A percentile compares a stretch with the other conserved stretches of the same genome.
Evolutionary conservation across 2,113 vertebrate species (phyloP).

Genomic region (Ibidorhyncha struthersii): DNA sequence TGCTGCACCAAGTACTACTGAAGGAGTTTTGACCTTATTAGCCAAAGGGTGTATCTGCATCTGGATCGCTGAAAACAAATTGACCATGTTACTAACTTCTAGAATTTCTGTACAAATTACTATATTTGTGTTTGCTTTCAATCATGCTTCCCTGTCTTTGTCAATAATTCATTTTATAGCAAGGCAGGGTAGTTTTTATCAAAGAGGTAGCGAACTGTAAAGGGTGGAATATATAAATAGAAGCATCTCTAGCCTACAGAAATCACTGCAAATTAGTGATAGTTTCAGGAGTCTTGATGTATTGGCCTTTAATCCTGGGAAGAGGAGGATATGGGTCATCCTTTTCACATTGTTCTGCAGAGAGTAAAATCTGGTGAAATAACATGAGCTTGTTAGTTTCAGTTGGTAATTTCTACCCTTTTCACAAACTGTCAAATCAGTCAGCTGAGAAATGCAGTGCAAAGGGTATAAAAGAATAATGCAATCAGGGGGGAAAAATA

Average conservation of each 20-base stretch:
- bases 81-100: neutral
- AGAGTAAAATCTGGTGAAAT: neutral
- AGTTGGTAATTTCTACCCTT: neutral
- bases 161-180: neutral
- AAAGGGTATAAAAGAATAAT: neutral
- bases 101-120: neutral
- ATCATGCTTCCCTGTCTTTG: neutral
- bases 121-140: neutral
- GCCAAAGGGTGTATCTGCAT: neutral
- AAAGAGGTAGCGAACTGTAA: neutral
- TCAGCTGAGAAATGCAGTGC: neutral
- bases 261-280: neutral
- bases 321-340: neutral
- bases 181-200: neutral
- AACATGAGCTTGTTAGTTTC: slow-evolving; percentile 9
- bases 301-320: neutral
- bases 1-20: neutral
- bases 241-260: neutral
- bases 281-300: neutral
- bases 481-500: neutral
- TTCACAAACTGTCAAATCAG: neutral
- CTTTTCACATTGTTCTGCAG: neutral
- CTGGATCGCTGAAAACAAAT: neutral
- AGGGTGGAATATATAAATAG: neutral
- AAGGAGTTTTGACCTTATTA: neutral